phyloP scores from a whole-genome alignment of 1,140 invertebrate genomes.

The Mycetomoellerius zeteki region DNA sequence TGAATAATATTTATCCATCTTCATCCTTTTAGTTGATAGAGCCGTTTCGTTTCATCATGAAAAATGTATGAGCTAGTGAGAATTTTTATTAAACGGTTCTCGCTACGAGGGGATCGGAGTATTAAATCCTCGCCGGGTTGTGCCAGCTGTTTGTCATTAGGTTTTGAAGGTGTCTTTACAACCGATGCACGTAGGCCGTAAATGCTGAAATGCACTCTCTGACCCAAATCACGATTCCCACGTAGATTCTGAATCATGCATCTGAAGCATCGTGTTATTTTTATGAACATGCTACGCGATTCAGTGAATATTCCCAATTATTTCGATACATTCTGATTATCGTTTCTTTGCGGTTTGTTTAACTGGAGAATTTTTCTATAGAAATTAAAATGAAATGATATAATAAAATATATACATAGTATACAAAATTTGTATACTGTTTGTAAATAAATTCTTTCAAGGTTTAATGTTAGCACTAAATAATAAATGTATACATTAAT shows the following conservation, averaged over 20 bases:
- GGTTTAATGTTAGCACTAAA: background rate
- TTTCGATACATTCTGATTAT: background rate
- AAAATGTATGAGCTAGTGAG: slow-evolving; percentile 43
- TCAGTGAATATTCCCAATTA: slow-evolving; percentile 32
- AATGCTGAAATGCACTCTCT: slow-evolving; percentile 58
- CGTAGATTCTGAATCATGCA: slow-evolving; percentile 58
- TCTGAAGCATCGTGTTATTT: slow-evolving; percentile 49
- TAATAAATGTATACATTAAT: background rate
- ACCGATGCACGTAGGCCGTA: slow-evolving; percentile 60
- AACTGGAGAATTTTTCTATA: background rate
- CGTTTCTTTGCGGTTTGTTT: background rate
- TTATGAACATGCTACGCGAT: slow-evolving; percentile 37
- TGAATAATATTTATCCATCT: slow-evolving; percentile 58
- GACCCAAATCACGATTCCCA: slow-evolving; percentile 56
- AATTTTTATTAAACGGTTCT: slow-evolving; percentile 54
- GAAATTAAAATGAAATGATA: background rate
- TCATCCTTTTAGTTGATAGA: slow-evolving; percentile 49
- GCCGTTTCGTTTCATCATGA: slow-evolving; percentile 44
- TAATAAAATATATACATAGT: background rate
- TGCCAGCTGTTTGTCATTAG: slow-evolving; percentile 60
- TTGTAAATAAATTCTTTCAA: background rate
- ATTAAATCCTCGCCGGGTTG: slow-evolving; percentile 48
- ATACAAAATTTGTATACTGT: background rate
- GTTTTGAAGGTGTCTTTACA: slow-evolving; percentile 53
- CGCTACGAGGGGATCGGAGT: slow-evolving; percentile 4